Evolutionary conservation across 2,113 vertebrate species (phyloP).

Genomic region (Onychorhynchus coronatus): DNA sequence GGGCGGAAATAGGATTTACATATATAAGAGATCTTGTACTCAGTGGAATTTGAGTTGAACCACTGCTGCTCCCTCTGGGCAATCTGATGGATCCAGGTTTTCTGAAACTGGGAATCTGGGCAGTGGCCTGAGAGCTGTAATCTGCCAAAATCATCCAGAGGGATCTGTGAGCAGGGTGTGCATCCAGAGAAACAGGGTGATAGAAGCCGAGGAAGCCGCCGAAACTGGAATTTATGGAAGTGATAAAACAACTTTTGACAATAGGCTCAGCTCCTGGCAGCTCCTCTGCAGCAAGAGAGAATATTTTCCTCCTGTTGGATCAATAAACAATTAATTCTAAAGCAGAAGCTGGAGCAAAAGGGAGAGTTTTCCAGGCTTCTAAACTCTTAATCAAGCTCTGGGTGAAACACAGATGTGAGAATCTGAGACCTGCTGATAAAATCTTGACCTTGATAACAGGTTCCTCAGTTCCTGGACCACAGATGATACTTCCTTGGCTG

Average conservation of each 20-base stretch:
- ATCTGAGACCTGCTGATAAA: slow-evolving; percentile 10
- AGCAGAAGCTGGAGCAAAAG: slow-evolving; percentile 19
- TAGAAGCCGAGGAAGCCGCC: neutral
- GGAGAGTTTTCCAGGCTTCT: slow-evolving; percentile 44
- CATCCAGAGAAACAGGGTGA: fast-evolving
- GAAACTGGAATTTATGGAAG: slow-evolving; percentile 21
- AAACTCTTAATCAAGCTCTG: slow-evolving; percentile 38
- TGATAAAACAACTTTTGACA: slow-evolving; percentile 51
- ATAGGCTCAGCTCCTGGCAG: neutral
- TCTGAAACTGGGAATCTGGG: neutral
- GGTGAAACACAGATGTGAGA: slow-evolving; percentile 6
- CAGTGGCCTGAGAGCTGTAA: neutral
- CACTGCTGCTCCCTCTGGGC: fast-evolving
- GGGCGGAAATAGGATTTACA: neutral
- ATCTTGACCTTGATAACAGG: slow-evolving; percentile 35
- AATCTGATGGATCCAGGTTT: neutral
- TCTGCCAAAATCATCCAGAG: fast-evolving
- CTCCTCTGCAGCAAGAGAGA: slow-evolving; percentile 5
- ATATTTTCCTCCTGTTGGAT: slow-evolving; percentile 37
- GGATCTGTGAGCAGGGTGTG: neutral
- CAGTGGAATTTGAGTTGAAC: fast-evolving
- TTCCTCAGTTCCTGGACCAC: neutral
- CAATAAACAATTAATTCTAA: slow-evolving; percentile 62
- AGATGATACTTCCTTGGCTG: neutral
- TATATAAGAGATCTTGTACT: fast-evolving